Percentiles rank a stretch among this genome's conserved stretches.
Evolutionary conservation across 2,888 invertebrate genomes (phyloP).

Genomic region (Holacanthella duospinosa): DNA sequence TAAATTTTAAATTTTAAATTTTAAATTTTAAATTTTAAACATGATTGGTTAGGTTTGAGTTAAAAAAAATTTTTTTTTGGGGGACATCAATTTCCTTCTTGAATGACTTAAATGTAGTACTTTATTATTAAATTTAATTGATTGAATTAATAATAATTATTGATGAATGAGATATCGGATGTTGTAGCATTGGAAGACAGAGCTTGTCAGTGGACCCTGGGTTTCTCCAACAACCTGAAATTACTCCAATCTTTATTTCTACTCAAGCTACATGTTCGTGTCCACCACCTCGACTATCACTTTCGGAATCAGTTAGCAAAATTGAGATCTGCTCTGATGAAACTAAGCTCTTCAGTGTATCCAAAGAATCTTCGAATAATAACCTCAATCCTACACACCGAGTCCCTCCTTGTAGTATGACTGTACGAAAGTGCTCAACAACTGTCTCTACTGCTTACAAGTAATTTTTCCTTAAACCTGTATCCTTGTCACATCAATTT

Average conservation of each 20-base stretch:
- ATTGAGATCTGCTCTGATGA: not conserved
- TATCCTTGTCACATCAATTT: not conserved
- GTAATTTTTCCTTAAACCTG: not conserved
- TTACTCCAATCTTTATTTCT: conserved; percentile 6
- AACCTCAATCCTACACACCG: not conserved
- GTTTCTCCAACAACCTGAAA: not conserved
- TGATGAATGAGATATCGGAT: too few relatives aligned
- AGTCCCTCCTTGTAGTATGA: not conserved
- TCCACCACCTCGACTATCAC: not conserved
- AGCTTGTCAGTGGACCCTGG: conserved; percentile 1
- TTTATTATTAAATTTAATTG: too few relatives aligned
- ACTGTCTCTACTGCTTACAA: not conserved
- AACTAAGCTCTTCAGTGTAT: not conserved
- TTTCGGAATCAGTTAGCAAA: not conserved
- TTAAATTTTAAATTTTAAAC: too few relatives aligned
- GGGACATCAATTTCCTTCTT: too few relatives aligned
- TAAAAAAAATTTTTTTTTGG: too few relatives aligned
- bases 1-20: too few relatives aligned
- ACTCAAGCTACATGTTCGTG: not conserved
- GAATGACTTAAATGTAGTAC: too few relatives aligned
- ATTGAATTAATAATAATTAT: too few relatives aligned
- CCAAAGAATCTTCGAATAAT: not conserved
- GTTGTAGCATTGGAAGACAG: not conserved
- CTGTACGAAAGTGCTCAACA: not conserved
- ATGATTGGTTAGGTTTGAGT: too few relatives aligned